Percentiles rank a stretch among this genome's conserved stretches.
Evolutionary conservation across 1,140 invertebrate genomes (phyloP).

Genomic region (Monochamus saltuarius): DNA sequence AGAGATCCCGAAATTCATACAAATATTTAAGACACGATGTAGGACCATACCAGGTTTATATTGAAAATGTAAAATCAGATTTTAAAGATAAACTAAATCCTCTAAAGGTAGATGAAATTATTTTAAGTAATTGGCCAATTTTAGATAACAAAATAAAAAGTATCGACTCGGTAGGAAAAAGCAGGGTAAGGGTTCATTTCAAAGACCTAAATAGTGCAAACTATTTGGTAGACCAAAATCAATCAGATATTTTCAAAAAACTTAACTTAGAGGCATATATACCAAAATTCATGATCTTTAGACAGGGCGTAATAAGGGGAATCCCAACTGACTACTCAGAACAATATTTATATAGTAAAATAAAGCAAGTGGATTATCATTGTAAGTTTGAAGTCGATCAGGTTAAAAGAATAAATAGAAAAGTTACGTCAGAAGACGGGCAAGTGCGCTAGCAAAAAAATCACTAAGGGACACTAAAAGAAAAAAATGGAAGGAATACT

Average conservation of each 20-base stretch:
- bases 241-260: not conserved
- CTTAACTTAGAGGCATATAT: constrained; percentile 4
- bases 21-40: too few species aligned
- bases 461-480: too few species aligned
- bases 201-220: constrained; percentile 1
- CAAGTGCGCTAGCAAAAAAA: too few species aligned
- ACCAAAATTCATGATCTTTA: not conserved
- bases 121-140: not conserved
- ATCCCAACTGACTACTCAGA: too few species aligned
- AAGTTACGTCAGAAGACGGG: not conserved
- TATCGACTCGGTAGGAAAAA: not conserved
- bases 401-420: not conserved
- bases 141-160: not conserved
- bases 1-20: too few species aligned
- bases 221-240: constrained; percentile 1
- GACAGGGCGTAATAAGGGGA: not conserved
- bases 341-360: not conserved
- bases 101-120: not conserved
- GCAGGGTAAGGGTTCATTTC: not conserved
- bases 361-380: not conserved
- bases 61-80: too few species aligned
- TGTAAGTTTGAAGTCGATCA: constrained; percentile 1
- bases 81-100: not conserved
- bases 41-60: too few species aligned
- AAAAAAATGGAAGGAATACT: too few species aligned